These are phyloP conservation scores for Ditylenchus weischeri DNA, from an alignment of 2,888 invertebrate genomes.

Conservation along the genomic window DNA sequence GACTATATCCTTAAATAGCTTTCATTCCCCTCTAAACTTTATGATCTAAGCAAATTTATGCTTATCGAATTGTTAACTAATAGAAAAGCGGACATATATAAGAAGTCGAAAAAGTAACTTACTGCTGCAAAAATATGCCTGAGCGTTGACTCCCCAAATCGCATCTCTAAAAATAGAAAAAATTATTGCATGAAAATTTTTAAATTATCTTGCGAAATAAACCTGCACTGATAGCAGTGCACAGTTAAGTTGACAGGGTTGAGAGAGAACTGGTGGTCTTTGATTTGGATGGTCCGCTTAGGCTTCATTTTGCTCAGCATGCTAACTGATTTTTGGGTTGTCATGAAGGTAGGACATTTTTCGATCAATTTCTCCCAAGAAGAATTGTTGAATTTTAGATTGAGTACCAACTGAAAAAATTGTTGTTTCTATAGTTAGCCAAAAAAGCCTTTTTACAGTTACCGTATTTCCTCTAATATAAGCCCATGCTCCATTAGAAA, in stretches of 20 bases:
- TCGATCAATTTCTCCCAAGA: slow-evolving; percentile 66
- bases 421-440: background rate
- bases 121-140: slow-evolving; percentile 93
- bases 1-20: too few species aligned
- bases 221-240: slow-evolving; percentile 81
- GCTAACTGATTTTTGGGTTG: slow-evolving; percentile 17
- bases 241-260: slow-evolving; percentile 75
- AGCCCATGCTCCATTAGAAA: too few species aligned
- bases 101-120: slow-evolving; percentile 37
- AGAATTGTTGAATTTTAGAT: slow-evolving; percentile 47
- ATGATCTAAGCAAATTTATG: too few species aligned
- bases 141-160: slow-evolving; percentile 91
- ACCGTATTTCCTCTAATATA: too few species aligned
- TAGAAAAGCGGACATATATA: too few species aligned
- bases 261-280: slow-evolving; percentile 84
- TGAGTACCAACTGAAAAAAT: slow-evolving; percentile 42
- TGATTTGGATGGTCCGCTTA: slow-evolving; percentile 57
- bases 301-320: slow-evolving; percentile 26
- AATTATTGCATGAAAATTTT: too few species aligned
- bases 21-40: too few species aligned
- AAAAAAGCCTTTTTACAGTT: too few species aligned
- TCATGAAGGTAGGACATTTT: slow-evolving; percentile 76
- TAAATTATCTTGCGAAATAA: too few species aligned
- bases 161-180: slow-evolving; percentile 66
- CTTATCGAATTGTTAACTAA: too few species aligned